Conservation (phyloP, 2,888 invertebrate species). For the Camponotus fellah region DNA sequence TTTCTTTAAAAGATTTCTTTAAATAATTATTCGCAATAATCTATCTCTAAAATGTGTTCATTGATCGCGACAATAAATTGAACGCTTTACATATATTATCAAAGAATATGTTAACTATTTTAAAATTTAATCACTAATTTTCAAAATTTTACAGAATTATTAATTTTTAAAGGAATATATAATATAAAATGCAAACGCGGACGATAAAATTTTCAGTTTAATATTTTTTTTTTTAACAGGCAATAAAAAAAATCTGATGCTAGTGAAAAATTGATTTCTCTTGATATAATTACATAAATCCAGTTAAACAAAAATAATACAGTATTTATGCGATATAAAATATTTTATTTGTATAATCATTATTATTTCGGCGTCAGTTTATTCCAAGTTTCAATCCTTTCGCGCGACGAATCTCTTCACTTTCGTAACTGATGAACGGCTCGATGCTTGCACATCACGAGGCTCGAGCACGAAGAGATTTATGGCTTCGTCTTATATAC, state of each 20-base stretch:
- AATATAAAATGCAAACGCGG: not conserved
- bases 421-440: conserved; percentile 74
- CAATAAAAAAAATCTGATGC: not conserved
- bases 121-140: not conserved
- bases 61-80: not conserved
- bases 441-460: conserved; percentile 63
- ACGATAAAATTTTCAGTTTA: not conserved
- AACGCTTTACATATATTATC: not conserved
- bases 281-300: not conserved
- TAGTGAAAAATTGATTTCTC: not conserved
- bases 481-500: conserved; percentile 74
- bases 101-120: not conserved
- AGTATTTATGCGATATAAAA: not conserved
- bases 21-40: not conserved
- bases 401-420: conserved; percentile 51
- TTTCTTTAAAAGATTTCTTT: not conserved
- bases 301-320: no score
- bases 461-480: conserved; percentile 68
- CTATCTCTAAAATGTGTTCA: not conserved
- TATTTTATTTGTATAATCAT: not conserved
- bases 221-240: not conserved
- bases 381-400: conserved; percentile 54
- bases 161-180: not conserved
- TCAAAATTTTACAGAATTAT: not conserved
- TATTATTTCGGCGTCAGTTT: conserved; percentile 32